Evolutionary conservation across 2,888 invertebrate species (phyloP).

Genomic region (Luperina testacea): DNA sequence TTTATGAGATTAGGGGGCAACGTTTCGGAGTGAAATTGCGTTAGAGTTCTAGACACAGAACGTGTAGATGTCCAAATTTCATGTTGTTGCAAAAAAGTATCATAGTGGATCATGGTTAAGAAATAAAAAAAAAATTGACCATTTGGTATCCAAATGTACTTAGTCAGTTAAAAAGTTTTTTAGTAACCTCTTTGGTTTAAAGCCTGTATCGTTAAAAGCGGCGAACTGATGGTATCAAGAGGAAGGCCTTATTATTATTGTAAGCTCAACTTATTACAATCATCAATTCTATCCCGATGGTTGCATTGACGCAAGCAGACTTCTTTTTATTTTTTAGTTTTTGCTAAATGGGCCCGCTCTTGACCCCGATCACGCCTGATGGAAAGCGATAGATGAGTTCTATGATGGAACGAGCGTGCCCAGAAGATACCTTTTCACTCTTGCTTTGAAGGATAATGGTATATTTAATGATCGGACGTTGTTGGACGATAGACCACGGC

Average conservation of each 20-base stretch:
- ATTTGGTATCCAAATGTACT: neutral
- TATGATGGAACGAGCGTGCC: too few relatives aligned
- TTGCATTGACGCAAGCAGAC: too few relatives aligned
- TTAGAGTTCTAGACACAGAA: neutral
- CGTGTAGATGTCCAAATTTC: neutral
- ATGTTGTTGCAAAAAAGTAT: neutral
- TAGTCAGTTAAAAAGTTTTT: neutral
- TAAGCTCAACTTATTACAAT: neutral
- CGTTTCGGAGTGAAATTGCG: neutral
- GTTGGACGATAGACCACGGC: too few relatives aligned
- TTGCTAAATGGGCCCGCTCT: too few relatives aligned
- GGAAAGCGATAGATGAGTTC: too few relatives aligned
- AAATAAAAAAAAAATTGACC: neutral
- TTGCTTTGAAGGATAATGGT: too few relatives aligned
- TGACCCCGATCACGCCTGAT: too few relatives aligned
- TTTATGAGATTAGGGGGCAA: slow-evolving; percentile 18
- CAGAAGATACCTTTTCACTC: too few relatives aligned
- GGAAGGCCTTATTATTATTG: neutral
- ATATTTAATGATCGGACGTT: too few relatives aligned
- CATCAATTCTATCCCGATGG: neutral
- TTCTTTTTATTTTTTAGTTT: too few relatives aligned
- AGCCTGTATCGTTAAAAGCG: neutral
- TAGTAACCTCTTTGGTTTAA: neutral
- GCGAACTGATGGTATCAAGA: neutral
- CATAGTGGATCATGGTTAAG: neutral